These are phyloP conservation scores for Tetraodon nigroviridis DNA, from an alignment of 2,113 vertebrate genomes.

Conservation along the genomic window DNA sequence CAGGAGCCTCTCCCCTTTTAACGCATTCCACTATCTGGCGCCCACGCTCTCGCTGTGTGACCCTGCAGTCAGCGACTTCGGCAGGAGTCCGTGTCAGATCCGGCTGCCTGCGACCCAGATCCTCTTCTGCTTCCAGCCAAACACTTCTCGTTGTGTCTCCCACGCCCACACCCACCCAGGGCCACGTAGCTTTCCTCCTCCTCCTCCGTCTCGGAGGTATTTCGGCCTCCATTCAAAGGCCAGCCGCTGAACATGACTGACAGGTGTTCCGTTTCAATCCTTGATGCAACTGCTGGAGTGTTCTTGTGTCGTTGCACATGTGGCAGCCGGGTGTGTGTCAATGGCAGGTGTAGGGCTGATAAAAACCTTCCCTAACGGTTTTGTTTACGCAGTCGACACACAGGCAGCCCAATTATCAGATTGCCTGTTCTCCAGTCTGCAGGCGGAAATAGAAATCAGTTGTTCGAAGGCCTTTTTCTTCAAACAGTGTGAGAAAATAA, in stretches of 20 bases:
- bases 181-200: neutral
- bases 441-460: constrained; percentile 21
- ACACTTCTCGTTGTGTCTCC: constrained; percentile 26
- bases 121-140: constrained; percentile 55
- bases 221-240: constrained; percentile 5
- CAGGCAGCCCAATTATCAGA: constrained; percentile 19
- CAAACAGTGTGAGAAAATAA: constrained; percentile 25
- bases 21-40: constrained; percentile 72
- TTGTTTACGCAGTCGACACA: constrained; percentile 54
- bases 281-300: constrained; percentile 4
- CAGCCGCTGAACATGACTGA: neutral
- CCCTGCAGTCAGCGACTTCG: constrained; percentile 68
- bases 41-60: constrained; percentile 73
- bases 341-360: constrained; percentile 49
- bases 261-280: constrained; percentile 3
- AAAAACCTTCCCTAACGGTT: constrained; percentile 37
- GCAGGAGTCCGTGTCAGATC: constrained; percentile 69
- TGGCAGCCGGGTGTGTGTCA: constrained; percentile 24
- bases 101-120: constrained; percentile 57
- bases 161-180: constrained; percentile 21
- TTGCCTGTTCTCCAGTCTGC: constrained; percentile 37
- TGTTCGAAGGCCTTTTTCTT: neutral
- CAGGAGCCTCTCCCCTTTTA: constrained; percentile 67
- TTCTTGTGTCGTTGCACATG: constrained; percentile 9
- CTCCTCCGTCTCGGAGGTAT: neutral